Evolutionary conservation across 2,797 vertebrate genomes (phyloP), one percentile per base, ranked within the genome.

Genomic region (Falco naumanni): DNA sequence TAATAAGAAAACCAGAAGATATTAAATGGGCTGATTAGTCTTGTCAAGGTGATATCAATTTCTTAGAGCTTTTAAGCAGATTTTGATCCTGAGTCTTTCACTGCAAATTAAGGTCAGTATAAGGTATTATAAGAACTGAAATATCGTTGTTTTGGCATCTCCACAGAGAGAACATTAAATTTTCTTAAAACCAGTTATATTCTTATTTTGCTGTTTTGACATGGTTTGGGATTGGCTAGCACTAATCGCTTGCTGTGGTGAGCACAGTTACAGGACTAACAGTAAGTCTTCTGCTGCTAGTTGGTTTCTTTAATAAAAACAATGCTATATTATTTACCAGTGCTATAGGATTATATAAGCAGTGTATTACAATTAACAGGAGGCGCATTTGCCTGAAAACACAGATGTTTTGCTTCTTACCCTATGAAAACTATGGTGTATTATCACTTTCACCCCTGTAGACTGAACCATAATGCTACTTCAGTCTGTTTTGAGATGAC

Each of bases 351-450:
- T 90, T 92, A 48, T 79, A 84, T 77, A 90, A 95, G 87, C 80
- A 91, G 54, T 64, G 90, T 96, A 84, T 94, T 95, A 91, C 87
- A 97, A 96, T 96, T 96, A 97, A 96, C 90, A 96, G 75, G 82
- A 96, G 84, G 60, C 84, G 41, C 41, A 61, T 96, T 96, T 91
- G 31, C 79, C 84, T 94, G 92, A 94, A 97, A 97, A 96, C 93
- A 97, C 92, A 71, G 95, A 96, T 98, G 98, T 98, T 97, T 92
- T 96, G 97, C 95, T 97, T 94, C 96, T 98, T 97, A 95, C 84
- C 66, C 95, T 95, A 93, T 96, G 96, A 98, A 95, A 87, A 93
- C 69, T 90, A 88, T 48, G 71, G 78, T 69, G 6, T 83, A 96
- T 97, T 97, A 96, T 92, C 87, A 93, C 95, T 97, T 97, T 96